Evolutionary conservation across 2,888 invertebrate species (phyloP).

Genomic region (Gibbula magus): DNA sequence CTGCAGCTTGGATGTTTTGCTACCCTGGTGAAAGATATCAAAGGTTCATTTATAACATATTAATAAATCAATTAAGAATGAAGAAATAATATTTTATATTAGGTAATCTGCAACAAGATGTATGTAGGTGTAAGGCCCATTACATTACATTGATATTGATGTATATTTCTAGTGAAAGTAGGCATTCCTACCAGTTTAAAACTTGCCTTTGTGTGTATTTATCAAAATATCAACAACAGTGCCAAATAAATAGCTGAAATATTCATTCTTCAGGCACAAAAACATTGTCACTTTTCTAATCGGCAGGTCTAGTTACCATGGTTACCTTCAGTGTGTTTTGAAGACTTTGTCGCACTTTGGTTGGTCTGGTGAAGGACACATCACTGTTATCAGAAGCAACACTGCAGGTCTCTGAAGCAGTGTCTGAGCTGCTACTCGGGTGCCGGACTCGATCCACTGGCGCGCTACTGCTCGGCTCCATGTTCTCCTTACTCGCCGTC

Average conservation of each 20-base stretch:
- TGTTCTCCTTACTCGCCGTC: neutral
- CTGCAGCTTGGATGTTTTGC: neutral
- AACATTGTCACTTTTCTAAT: too few species aligned
- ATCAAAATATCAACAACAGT: too few species aligned
- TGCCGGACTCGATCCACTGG: neutral
- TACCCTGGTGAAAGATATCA: neutral
- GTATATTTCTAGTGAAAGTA: too few species aligned
- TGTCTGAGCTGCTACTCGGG: neutral
- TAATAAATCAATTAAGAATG: too few species aligned
- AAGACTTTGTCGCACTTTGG: neutral
- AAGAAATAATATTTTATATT: too few species aligned
- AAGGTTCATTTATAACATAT: neutral
- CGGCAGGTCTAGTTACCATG: neutral
- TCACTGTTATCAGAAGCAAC: conserved; percentile 37
- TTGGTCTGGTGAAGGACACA: conserved; percentile 6
- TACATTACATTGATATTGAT: too few species aligned
- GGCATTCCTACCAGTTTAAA: too few species aligned
- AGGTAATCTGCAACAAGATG: too few species aligned
- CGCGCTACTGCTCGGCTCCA: neutral
- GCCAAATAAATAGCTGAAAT: too few species aligned
- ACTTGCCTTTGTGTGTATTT: too few species aligned
- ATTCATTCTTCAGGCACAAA: too few species aligned
- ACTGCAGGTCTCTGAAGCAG: conserved; percentile 27
- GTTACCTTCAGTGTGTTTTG: conserved; percentile 6
- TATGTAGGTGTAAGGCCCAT: too few species aligned